These are phyloP conservation scores for Sprattus sprattus DNA, from an alignment of 2,113 vertebrate species.

Conservation along the genomic window DNA sequence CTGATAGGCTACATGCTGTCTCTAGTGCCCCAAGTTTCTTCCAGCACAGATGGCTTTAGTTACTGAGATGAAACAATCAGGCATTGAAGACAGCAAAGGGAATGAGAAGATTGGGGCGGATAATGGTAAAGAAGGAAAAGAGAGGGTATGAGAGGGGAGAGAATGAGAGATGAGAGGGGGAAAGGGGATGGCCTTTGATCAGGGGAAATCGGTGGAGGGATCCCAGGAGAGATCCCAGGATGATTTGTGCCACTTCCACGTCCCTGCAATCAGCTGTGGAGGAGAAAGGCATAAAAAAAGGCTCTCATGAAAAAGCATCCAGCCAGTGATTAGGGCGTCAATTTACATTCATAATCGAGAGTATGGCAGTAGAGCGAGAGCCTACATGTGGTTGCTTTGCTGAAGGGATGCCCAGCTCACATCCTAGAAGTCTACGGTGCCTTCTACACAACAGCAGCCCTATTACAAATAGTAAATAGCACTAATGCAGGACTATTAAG, in stretches of 20 bases:
- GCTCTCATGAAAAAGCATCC: background rate
- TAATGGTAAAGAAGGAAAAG: background rate
- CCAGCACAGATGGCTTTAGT: background rate
- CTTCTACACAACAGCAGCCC: background rate
- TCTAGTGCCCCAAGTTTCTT: background rate
- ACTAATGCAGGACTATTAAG: background rate
- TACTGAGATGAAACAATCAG: background rate
- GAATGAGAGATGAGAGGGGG: background rate
- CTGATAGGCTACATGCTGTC: background rate
- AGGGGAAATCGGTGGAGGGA: conserved; percentile 28
- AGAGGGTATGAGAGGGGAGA: background rate
- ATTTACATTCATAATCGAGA: background rate
- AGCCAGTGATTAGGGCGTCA: no score
- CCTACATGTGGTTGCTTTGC: background rate
- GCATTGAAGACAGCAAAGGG: background rate
- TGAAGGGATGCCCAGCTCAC: background rate
- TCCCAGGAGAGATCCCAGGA: conserved; percentile 28
- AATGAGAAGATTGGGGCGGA: conserved; percentile 1
- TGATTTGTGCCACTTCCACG: conserved; percentile 22
- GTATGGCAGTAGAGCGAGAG: background rate
- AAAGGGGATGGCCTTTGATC: conserved; percentile 23
- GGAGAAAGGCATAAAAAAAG: conserved; percentile 5
- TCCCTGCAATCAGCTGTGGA: conserved; percentile 33
- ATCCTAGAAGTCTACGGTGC: background rate
- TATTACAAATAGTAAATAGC: background rate